These are phyloP conservation scores for Euschistus heros DNA, from an alignment of 1,140 invertebrate species.

Conservation along the genomic window DNA sequence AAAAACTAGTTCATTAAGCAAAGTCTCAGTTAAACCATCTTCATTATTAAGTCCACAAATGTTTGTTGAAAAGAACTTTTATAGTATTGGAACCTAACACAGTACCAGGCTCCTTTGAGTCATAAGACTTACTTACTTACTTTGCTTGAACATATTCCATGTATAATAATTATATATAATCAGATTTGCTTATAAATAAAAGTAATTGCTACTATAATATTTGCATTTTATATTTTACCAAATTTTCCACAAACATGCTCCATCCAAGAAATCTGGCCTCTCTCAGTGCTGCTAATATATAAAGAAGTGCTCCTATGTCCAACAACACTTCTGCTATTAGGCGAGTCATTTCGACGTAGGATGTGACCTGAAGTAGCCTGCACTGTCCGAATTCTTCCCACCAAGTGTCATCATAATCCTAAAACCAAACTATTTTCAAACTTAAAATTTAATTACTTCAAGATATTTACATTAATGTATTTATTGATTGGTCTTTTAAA, in stretches of 20 bases:
- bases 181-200: too few species aligned
- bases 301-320: constrained; percentile 63
- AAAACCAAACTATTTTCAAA: neutral
- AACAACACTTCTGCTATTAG: constrained; percentile 57
- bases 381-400: constrained; percentile 55
- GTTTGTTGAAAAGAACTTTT: too few species aligned
- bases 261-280: constrained; percentile 74
- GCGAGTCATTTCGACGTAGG: constrained; percentile 47
- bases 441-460: neutral
- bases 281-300: constrained; percentile 65
- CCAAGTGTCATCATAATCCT: constrained; percentile 37
- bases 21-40: too few species aligned
- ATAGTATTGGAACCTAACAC: too few species aligned
- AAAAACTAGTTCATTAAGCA: too few species aligned
- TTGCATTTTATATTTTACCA: constrained; percentile 47
- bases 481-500: too few species aligned
- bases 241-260: constrained; percentile 84
- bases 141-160: too few species aligned
- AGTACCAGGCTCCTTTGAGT: too few species aligned
- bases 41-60: too few species aligned
- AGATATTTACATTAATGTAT: too few species aligned
- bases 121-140: neutral
- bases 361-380: constrained; percentile 50
- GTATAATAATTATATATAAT: too few species aligned
- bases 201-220: neutral